A percentile compares a stretch with the other conserved stretches of the same genome.
These are phyloP conservation scores for Henricia sp. DNA, from an alignment of 53 echinoderm and acorn worm genomes.

Conservation along the genomic window DNA sequence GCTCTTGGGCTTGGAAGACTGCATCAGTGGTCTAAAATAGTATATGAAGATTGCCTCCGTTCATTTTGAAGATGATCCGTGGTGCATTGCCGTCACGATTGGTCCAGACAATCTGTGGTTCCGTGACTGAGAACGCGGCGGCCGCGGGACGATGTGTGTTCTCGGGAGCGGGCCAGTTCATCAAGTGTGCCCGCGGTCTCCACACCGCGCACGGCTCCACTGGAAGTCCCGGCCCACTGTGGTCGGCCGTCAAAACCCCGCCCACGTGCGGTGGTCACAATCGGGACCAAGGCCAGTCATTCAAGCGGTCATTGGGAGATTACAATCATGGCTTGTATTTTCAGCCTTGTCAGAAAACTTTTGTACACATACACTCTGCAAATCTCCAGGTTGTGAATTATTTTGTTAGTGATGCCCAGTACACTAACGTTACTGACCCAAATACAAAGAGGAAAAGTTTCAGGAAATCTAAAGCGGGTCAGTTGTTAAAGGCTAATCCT, in stretches of 20 bases:
- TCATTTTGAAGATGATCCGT: slow-evolving; percentile 36
- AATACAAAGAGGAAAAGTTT: slow-evolving; percentile 12
- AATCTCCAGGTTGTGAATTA: slow-evolving; percentile 27
- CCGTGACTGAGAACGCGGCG: not conserved
- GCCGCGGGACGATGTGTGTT: not conserved
- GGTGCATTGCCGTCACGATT: slow-evolving; percentile 10
- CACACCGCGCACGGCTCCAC: not conserved
- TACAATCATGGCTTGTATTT: slow-evolving; percentile 1
- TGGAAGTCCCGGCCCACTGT: slow-evolving; percentile 1
- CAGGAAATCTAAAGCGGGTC: slow-evolving; percentile 34
- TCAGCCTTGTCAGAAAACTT: not conserved
- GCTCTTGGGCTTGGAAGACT: slow-evolving; percentile 13
- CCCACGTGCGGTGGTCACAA: slow-evolving; percentile 43
- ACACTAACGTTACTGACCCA: not conserved
- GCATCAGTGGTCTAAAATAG: not conserved
- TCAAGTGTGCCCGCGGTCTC: not conserved
- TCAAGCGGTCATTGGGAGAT: slow-evolving; percentile 35
- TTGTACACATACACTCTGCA: not conserved
- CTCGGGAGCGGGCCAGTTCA: not conserved
- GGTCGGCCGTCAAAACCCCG: slow-evolving; percentile 24
- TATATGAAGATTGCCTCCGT: not conserved
- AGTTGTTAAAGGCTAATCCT: slow-evolving; percentile 17
- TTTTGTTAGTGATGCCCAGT: slow-evolving; percentile 44
- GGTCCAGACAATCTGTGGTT: not conserved
- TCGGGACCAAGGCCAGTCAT: slow-evolving; percentile 29